Evolutionary conservation across 2,113 vertebrate genomes (phyloP).

Genomic region (Calidris pygmaea): DNA sequence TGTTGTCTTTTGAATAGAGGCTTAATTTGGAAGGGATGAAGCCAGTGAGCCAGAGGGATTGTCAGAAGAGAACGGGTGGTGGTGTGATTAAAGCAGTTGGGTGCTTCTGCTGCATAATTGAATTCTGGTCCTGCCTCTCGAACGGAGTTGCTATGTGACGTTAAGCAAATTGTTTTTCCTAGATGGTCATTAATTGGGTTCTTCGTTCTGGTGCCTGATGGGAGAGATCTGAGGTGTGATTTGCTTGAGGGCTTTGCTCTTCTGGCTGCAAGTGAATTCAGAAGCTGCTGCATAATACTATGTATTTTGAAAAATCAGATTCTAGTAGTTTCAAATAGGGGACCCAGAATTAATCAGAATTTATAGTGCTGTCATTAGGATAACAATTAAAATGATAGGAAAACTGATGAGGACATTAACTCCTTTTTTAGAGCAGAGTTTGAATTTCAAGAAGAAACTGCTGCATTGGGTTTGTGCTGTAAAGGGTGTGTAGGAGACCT

Average conservation of each 20-base stretch:
- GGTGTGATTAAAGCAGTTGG: neutral
- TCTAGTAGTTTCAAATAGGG: neutral
- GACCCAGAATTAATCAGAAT: neutral
- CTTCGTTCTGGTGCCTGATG: neutral
- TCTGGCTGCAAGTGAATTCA: neutral
- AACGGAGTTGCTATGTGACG: neutral
- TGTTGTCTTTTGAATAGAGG: neutral
- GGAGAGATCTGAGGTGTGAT: neutral
- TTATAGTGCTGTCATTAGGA: neutral
- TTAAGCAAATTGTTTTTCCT: conserved; percentile 36
- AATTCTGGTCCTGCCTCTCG: neutral
- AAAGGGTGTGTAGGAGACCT: neutral
- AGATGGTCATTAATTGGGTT: conserved; percentile 4
- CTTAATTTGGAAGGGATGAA: conserved; percentile 3
- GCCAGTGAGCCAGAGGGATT: neutral
- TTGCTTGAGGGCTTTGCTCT: neutral
- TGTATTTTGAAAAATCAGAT: neutral
- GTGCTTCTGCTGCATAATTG: conserved; percentile 34
- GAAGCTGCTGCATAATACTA: neutral
- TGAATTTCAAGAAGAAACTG: neutral
- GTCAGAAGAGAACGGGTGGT: neutral
- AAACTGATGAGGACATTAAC: neutral
- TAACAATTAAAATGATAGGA: neutral
- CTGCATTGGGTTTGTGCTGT: neutral
- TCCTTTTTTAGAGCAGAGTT: neutral